Evolutionary conservation across 92 coral and sea anemone species (phyloP).

Genomic region (Bergia sp.): DNA sequence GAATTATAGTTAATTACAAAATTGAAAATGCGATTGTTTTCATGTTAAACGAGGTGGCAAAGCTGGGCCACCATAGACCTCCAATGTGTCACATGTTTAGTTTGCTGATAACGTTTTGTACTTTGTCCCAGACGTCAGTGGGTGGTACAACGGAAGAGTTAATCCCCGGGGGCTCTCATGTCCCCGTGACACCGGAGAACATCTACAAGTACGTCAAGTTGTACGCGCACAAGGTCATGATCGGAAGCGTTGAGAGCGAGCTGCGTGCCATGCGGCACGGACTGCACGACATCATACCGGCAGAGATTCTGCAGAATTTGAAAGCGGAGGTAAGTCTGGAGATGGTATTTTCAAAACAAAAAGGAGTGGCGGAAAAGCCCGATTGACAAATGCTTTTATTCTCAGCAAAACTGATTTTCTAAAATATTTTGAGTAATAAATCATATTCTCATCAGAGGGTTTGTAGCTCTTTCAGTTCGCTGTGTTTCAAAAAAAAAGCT

Average conservation of each 20-base stretch:
- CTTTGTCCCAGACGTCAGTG: conserved; percentile 72
- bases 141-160: conserved; percentile 89
- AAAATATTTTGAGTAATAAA: too few species aligned
- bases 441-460: too few species aligned
- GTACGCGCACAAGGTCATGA: conserved; percentile 87
- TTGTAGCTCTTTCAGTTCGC: too few species aligned
- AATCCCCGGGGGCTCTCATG: conserved; percentile 79
- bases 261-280: conserved; percentile 81
- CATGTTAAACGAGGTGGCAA: too few species aligned
- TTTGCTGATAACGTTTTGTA: background rate
- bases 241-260: conserved; percentile 82
- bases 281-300: conserved; percentile 83
- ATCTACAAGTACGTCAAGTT: conserved; percentile 82
- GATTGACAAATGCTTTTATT: too few species aligned
- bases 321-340: conserved; percentile 79
- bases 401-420: too few species aligned
- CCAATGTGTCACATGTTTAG: background rate
- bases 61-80: too few species aligned
- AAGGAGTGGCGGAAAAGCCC: too few species aligned
- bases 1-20: too few species aligned
- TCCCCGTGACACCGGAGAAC: conserved; percentile 83
- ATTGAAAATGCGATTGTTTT: too few species aligned
- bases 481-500: too few species aligned
- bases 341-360: too few species aligned
- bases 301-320: conserved; percentile 70